Evolutionary conservation across 2,113 vertebrate species (phyloP), one percentile per base, ranked within the genome.

Genomic region (Myrmophylax atrothorax): DNA sequence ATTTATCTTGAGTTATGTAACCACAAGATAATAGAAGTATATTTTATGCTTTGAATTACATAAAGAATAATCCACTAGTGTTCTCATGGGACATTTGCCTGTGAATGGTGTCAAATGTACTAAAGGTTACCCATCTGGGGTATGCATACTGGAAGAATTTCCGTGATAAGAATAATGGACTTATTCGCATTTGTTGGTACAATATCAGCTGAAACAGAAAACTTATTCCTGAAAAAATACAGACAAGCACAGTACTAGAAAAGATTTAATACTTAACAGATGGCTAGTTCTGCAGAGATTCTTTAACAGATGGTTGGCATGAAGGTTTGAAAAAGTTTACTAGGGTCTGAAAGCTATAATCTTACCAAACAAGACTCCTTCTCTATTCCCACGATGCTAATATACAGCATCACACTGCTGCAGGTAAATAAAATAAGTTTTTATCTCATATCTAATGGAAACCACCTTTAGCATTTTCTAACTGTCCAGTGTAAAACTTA

Each of bases 291-390:
- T 97, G 60, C 47, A 94, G 60, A 87, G 76, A 82, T 88, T 83
- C 22, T 76, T 95, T 89, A 92, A 50, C 97, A 98, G 95, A 97
- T 97, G 96, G 96, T 68, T 97, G 92, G 77, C 85, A 96, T 69
- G 60, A 93, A 94, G 81, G 69, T 93, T 96, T 94, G 80, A 84
- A 55, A 91, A 89, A 63, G 29, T 91, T 89, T 86, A 25, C 69
- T 66, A 4, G 29, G 70, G 47, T 88, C 75, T 92, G 60, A 76
- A 94, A 91, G 44, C 75, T 92, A 47, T 9, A 81, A n/a, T 84
- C 85, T 89, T 68, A 89, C 44, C 56, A 90, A 83, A 77, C 15
- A 94, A 89, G 58, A 67, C 31, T 47, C 60, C 12, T 74, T 58
- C 22, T 67, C 24, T 67, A 9, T 58, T 84, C 55, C 44, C 33